A percentile compares a stretch with the other conserved stretches of the same genome.
These are phyloP conservation scores for Aleadryas rufinucha DNA, from an alignment of 2,113 vertebrate species.

Conservation along the genomic window DNA sequence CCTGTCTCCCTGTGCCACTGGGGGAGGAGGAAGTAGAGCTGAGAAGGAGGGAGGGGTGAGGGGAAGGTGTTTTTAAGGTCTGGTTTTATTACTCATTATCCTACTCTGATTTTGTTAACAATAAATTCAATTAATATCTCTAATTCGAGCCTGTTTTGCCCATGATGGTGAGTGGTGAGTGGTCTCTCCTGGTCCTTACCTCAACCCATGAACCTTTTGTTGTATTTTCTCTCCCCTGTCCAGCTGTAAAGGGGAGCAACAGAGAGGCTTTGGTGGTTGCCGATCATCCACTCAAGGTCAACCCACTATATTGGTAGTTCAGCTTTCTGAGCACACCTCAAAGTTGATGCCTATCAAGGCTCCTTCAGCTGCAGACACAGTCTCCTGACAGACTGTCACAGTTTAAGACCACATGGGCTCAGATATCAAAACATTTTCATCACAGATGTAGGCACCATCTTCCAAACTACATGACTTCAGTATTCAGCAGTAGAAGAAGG, in stretches of 20 bases:
- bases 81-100: background rate
- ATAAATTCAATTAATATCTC: background rate
- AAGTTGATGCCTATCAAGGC: background rate
- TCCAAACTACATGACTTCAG: background rate
- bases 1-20: background rate
- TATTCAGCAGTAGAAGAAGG: background rate
- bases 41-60: background rate
- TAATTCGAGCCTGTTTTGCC: background rate
- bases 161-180: background rate
- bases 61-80: background rate
- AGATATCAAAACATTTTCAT: background rate
- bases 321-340: background rate
- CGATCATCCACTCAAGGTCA: background rate
- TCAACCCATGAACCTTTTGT: accelerated
- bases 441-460: background rate
- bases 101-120: background rate
- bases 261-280: background rate
- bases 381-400: background rate
- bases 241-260: accelerated
- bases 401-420: background rate
- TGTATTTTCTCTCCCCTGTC: background rate
- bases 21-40: background rate
- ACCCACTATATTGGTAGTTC: background rate
- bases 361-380: background rate
- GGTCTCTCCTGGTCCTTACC: background rate